phyloP scores from a whole-genome alignment of 2,888 invertebrate genomes.

The Hoplodrina ambigua region DNA sequence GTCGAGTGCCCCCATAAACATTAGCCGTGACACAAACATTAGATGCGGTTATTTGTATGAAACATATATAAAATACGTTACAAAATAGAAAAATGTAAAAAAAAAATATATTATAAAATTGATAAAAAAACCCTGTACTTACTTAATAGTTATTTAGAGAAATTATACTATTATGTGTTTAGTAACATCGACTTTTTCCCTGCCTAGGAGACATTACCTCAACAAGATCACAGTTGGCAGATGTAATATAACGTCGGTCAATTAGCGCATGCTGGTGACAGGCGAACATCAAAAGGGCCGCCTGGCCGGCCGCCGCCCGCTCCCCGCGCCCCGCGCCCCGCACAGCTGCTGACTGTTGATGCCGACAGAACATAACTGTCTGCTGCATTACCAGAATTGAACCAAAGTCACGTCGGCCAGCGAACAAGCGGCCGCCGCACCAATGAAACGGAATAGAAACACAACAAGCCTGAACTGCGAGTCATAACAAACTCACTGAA shows the following conservation, averaged over 20 bases:
- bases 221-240: too few relatives aligned
- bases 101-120: too few relatives aligned
- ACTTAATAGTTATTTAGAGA: too few relatives aligned
- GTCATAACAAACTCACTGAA: not conserved
- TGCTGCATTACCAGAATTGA: not conserved
- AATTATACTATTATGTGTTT: too few relatives aligned
- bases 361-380: too few relatives aligned
- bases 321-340: too few relatives aligned
- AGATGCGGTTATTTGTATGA: too few relatives aligned
- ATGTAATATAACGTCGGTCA: not conserved
- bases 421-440: not conserved
- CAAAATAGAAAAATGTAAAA: too few relatives aligned
- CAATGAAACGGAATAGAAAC: not conserved
- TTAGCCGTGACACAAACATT: not conserved
- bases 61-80: too few relatives aligned
- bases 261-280: not conserved
- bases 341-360: too few relatives aligned
- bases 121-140: too few relatives aligned
- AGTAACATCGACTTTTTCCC: not conserved
- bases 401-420: not conserved
- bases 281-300: not conserved
- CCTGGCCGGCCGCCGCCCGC: not conserved
- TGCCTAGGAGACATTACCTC: not conserved
- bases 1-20: conserved; percentile 3
- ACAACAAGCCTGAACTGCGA: not conserved